Base-by-base conservation (phyloP, 1,140 invertebrate species). In the Hesperophylax magnus region DNA sequence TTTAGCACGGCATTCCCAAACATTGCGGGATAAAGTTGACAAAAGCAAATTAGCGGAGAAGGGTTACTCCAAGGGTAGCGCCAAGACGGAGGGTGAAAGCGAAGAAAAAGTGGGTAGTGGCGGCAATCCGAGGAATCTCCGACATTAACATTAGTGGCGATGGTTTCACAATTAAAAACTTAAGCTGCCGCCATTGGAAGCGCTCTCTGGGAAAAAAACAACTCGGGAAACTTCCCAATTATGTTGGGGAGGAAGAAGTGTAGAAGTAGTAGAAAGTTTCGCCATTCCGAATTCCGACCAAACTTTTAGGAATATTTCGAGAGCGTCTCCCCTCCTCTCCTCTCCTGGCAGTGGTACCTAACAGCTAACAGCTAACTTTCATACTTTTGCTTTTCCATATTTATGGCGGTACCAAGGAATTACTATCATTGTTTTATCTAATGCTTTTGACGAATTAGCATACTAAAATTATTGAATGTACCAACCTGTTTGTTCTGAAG, bases 131-230 rank as follows among this genome's bases (percentile, higher is more conserved):
- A 58, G 31, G 54, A 58, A 75, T 75, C 72, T 60, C 72, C 22
- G 69, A 18, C 31, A 75, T 75, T 75, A 75, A 58, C 72, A 60
- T 75, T 60, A 75, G 72, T 56, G 53, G 72, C 53, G 72, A 75
- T 75, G 72, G 72, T 60, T 75, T 75, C 72, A 75, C 72, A 75
- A 75, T 75, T 75, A 75, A 75, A 75, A 75, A 75, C 72, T 75
- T 75, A 53, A 72, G 72, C 53, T 31, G 53, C 47, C 69, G 72
- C 39, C 72, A 53, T 14, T 47, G 34, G 53, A 74, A 56, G 71
- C 24, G 63, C 17, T 27, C 24, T 7, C 1, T 5, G 8, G 18
- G n/a, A 22, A 75, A 75, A 58, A 75, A 75, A 75, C 72, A 60
- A 75, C 14, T 75, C 53, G 4, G 56, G 56, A 47, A 60, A 75